Evolutionary conservation across 2,113 vertebrate species (phyloP).

Genomic region (Antigone vipio): DNA sequence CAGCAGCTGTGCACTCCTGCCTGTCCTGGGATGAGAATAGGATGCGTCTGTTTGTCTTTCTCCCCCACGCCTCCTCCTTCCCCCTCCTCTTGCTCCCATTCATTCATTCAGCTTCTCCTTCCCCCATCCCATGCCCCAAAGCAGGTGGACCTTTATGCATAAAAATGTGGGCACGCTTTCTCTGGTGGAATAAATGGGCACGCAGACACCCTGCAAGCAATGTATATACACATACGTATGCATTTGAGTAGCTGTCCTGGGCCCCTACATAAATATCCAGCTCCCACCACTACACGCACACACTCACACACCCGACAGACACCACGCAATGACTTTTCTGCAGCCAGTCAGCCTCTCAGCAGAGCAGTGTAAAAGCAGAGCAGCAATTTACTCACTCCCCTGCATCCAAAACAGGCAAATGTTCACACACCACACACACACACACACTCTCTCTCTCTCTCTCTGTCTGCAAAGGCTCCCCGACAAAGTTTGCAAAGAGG

Average conservation of each 20-base stretch:
- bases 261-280: neutral
- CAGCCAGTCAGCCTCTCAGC: conserved; percentile 40
- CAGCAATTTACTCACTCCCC: neutral
- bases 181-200: conserved; percentile 1
- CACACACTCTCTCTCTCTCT: neutral
- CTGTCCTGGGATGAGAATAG: conserved; percentile 50
- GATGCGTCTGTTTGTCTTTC: conserved; percentile 7
- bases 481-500: conserved; percentile 43
- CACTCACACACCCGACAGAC: conserved; percentile 30
- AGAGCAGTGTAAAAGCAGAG: neutral
- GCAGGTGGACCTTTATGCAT: conserved; percentile 26
- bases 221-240: neutral
- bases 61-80: conserved; percentile 20
- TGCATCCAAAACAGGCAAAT: neutral
- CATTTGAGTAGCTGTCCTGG: neutral
- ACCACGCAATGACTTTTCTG: conserved; percentile 51
- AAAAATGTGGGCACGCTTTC: conserved; percentile 39
- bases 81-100: conserved; percentile 50
- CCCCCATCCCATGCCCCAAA: conserved; percentile 26
- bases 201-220: neutral
- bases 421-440: neutral
- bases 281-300: neutral
- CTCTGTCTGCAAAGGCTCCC: neutral
- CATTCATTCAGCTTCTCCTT: conserved; percentile 60
- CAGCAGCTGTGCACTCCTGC: conserved; percentile 18